Conservation (phyloP, 2,797 vertebrate genomes). For the Crenuchus spilurus region DNA sequence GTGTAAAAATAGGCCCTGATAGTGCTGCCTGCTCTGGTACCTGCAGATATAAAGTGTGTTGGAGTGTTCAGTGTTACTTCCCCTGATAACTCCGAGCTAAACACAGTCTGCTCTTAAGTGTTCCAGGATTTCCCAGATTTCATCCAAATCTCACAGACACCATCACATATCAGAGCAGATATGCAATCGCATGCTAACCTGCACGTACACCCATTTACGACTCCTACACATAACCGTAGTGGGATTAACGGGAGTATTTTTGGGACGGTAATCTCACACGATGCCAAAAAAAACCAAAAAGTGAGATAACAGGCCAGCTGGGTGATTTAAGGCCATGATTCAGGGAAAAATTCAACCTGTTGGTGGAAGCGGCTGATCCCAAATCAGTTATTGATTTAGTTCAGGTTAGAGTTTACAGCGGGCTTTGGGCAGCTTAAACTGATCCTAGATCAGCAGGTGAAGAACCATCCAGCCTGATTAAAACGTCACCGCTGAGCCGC, state of each 20-base stretch:
- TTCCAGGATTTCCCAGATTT: background rate
- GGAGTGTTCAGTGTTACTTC: background rate
- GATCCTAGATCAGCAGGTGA: background rate
- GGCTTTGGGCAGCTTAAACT: background rate
- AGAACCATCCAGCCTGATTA: constrained; percentile 7
- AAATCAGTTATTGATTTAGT: background rate
- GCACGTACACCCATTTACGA: background rate
- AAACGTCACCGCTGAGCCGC: background rate
- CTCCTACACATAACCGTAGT: background rate
- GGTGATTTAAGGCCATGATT: constrained; percentile 34
- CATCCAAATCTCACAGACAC: background rate
- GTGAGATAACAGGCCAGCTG: constrained; percentile 53
- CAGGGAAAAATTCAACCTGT: constrained; percentile 32
- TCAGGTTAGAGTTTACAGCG: background rate
- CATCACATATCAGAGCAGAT: background rate
- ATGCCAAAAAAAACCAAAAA: constrained; percentile 27
- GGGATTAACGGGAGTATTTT: background rate
- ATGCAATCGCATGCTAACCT: background rate
- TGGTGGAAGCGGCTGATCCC: background rate
- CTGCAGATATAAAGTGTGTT: background rate
- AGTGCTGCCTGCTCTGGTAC: too few species aligned
- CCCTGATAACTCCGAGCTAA: background rate
- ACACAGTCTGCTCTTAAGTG: background rate
- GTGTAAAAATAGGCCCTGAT: background rate
- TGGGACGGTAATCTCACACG: background rate